A percentile compares a stretch with the other conserved stretches of the same genome.
These are phyloP conservation scores for Lasioglossum lativentre DNA, from an alignment of 2,888 invertebrate species.

Conservation along the genomic window DNA sequence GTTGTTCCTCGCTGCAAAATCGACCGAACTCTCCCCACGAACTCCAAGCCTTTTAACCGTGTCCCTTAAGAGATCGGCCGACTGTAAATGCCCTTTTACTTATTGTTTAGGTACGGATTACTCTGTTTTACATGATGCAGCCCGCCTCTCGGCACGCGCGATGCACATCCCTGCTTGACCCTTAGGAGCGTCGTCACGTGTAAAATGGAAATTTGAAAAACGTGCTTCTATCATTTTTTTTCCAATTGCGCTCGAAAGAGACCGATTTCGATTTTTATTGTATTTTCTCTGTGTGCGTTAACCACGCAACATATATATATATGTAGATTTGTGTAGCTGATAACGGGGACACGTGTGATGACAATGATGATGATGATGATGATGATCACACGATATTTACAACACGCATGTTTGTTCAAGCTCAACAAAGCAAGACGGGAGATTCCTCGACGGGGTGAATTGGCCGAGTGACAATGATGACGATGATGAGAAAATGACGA, in stretches of 20 bases:
- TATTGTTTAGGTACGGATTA: conserved; percentile 84
- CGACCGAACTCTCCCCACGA: neutral
- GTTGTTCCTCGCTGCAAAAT: conserved; percentile 11
- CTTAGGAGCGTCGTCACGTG: conserved; percentile 73
- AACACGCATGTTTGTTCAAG: conserved; percentile 40
- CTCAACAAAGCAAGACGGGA: conserved; percentile 27
- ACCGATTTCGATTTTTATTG: neutral
- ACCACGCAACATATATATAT: neutral
- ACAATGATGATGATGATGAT: neutral
- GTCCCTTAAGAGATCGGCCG: conserved; percentile 80
- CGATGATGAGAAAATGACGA: conserved; percentile 8
- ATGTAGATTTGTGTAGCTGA: neutral
- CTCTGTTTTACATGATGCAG: conserved; percentile 79
- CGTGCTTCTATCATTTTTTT: neutral
- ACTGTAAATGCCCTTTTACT: conserved; percentile 81
- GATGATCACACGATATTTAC: neutral
- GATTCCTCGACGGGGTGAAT: conserved; percentile 37
- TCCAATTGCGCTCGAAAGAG: neutral
- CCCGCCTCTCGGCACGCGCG: conserved; percentile 82
- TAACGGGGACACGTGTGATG: conserved; percentile 1
- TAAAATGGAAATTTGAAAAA: conserved; percentile 12
- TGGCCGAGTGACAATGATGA: conserved; percentile 41
- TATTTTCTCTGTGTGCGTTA: neutral
- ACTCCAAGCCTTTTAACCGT: conserved; percentile 27
- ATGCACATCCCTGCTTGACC: conserved; percentile 71